Evolutionary conservation across 2,888 invertebrate genomes (phyloP), one percentile per base, ranked within the genome.

Genomic region (Aspidapion aeneum): DNA sequence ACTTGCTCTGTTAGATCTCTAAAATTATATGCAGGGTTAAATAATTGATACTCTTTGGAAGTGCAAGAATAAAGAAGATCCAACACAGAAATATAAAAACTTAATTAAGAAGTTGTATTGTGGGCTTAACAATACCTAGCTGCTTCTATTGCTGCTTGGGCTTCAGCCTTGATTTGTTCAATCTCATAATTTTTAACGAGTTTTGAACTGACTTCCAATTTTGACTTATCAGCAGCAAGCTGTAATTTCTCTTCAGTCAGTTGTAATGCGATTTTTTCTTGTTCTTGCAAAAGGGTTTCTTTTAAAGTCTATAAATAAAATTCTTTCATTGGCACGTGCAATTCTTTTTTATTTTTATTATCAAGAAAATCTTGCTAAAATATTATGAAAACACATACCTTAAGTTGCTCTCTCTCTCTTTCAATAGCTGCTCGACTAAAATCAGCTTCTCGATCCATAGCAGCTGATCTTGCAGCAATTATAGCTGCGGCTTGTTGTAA

Each of bases 401-500:
- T 85, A 3, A 86, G 75, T 77, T 86, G 85, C 68, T 86, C 85
- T 58, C 85, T 82, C 75, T 87, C 86, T 64, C 84, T 80, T 69
- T 86, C 85, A 1, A 86, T 74, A 20, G 84, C 75, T 66, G 81
- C 81, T 71, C 84, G 82, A 9, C 83, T 84, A 71, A 84, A 85
- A 73, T 86, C 85, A 0, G 83, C 82, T 75, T 87, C 87, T 69
- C 85, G 82, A 69, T 82, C 84, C 56, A 87, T 82, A 1, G 86
- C 86, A n/a, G 85, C 82, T 61, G 84, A 83, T 75, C 86, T 83
- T 61, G 86, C 85, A 61, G 85, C 83, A 69, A 87, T 81, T 63
- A 84, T 85, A 76, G 86, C 82, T 69, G 82, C 82, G 70, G 85
- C 86, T 73, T 87, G 86, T 70, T 86, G 85, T 18, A 87, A 73